These are phyloP conservation scores for Mesorhabditis belari DNA, from an alignment of 2,888 invertebrate genomes.

Conservation along the genomic window DNA sequence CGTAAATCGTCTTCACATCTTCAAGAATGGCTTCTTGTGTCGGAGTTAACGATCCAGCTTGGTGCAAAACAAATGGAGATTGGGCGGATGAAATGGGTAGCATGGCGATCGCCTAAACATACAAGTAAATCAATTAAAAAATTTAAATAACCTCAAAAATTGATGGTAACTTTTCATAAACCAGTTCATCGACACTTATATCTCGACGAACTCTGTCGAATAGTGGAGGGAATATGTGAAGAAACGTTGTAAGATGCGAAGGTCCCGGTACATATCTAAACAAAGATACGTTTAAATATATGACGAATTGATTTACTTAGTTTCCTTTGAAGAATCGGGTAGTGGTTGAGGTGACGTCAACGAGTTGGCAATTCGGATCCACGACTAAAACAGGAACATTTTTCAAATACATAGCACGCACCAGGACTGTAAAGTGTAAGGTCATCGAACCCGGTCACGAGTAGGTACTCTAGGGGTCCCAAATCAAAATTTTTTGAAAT, in stretches of 20 bases:
- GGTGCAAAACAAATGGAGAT: conserved; percentile 72
- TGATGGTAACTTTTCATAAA: conserved; percentile 20
- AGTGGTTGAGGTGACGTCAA: not conserved
- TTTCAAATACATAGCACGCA: too few relatives aligned
- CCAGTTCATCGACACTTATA: conserved; percentile 25
- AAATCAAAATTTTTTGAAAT: too few relatives aligned
- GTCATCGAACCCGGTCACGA: too few relatives aligned
- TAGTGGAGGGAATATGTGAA: conserved; percentile 89
- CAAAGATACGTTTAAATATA: not conserved
- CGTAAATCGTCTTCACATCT: conserved; percentile 78
- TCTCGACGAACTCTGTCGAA: conserved; percentile 59
- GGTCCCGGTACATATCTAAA: conserved; percentile 75
- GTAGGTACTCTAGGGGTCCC: not conserved
- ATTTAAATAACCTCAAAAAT: conserved; percentile 18
- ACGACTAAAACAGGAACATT: not conserved
- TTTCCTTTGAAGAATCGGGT: not conserved
- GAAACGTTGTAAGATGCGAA: conserved; percentile 82
- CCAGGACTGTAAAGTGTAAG: too few relatives aligned
- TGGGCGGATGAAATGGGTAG: conserved; percentile 76
- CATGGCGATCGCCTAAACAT: not conserved
- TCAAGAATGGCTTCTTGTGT: conserved; percentile 78
- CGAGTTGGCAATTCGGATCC: not conserved
- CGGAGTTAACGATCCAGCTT: conserved; percentile 69
- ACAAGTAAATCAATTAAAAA: not conserved
- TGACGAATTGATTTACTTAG: not conserved